A percentile compares a stretch with the other conserved stretches of the same genome.
Conservation (phyloP, 2,113 vertebrate genomes). For the Myiozetetes cayanensis region DNA sequence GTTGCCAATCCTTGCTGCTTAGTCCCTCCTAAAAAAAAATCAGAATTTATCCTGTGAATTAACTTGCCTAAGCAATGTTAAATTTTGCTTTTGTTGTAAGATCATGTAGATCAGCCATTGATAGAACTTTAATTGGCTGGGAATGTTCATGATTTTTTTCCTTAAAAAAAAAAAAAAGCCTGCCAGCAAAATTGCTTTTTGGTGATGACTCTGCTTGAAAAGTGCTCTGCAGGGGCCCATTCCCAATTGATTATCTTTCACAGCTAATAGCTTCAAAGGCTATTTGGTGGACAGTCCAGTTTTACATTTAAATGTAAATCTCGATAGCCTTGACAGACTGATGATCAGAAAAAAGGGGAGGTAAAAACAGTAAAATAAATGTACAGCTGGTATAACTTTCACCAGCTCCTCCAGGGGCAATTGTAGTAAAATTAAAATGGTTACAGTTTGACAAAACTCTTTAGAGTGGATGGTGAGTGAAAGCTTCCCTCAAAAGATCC, state of each 20-base stretch:
- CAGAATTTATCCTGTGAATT: not conserved
- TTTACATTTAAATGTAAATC: conserved; percentile 73
- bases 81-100: not conserved
- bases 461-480: not conserved
- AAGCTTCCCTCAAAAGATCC: not conserved
- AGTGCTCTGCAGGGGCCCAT: conserved; percentile 76
- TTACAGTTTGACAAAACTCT: not conserved
- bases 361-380: conserved; percentile 22
- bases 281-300: conserved; percentile 64
- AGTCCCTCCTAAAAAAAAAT: not conserved
- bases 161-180: not conserved
- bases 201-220: conserved; percentile 80
- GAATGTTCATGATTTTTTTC: not conserved
- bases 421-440: not conserved
- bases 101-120: not conserved
- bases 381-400: conserved; percentile 54
- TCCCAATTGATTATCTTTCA: conserved; percentile 87
- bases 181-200: conserved; percentile 70
- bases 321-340: conserved; percentile 48
- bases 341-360: conserved; percentile 32
- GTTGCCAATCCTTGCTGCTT: not conserved
- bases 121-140: conserved; percentile 17
- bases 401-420: conserved; percentile 28
- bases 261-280: conserved; percentile 81
- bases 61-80: not conserved